A percentile compares a stretch with the other conserved stretches of the same genome.
These are phyloP conservation scores for Anableps anableps DNA, from an alignment of 2,797 vertebrate genomes.

Conservation along the genomic window DNA sequence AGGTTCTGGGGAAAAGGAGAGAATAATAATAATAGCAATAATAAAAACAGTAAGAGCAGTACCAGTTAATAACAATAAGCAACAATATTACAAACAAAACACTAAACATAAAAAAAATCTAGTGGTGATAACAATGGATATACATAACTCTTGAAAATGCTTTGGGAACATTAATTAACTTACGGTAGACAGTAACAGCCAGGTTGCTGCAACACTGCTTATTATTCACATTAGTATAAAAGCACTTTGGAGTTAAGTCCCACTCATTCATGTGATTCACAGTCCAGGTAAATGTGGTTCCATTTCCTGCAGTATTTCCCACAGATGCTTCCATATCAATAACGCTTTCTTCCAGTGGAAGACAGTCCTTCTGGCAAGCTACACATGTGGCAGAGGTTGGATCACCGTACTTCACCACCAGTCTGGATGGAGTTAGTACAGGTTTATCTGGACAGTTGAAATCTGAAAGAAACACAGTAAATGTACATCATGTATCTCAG, in stretches of 20 bases:
- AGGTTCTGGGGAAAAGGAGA: constrained; percentile 43
- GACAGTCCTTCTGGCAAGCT: not conserved
- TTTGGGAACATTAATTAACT: constrained; percentile 34
- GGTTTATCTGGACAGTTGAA: not conserved
- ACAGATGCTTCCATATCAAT: not conserved
- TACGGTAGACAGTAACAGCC: constrained; percentile 63
- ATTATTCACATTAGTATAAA: accelerated
- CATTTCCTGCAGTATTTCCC: accelerated
- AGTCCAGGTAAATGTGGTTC: constrained; percentile 31
- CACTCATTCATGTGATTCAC: constrained; percentile 49
- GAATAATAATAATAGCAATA: not conserved
- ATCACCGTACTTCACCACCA: constrained; percentile 47
- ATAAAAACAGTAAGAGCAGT: not conserved
- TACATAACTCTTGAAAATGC: not conserved
- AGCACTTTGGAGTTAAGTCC: constrained; percentile 28
- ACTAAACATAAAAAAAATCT: not conserved
- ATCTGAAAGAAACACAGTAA: constrained; percentile 19
- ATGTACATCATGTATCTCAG: not conserved
- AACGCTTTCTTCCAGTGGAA: accelerated
- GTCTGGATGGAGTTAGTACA: constrained; percentile 23
- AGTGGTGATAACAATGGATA: not conserved
- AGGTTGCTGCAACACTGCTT: not conserved
- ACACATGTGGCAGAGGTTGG: constrained; percentile 27
- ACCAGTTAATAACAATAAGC: not conserved
- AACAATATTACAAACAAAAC: not conserved